Conservation (phyloP, 2,888 invertebrate species). For the Nysson spinosus region DNA sequence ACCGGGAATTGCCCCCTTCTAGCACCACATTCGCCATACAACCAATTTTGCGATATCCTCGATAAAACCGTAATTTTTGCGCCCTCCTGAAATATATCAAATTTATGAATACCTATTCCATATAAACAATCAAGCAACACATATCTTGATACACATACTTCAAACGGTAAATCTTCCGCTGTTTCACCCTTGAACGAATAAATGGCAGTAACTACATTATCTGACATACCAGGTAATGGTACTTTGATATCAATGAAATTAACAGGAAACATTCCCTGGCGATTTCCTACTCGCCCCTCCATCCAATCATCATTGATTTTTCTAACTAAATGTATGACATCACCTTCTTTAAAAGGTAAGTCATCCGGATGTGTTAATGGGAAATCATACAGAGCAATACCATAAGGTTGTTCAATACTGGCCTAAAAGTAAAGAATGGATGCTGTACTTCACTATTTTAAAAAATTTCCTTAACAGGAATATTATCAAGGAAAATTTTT, state of each 20-base stretch:
- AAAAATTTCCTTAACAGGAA: not conserved
- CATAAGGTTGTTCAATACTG: conserved; percentile 81
- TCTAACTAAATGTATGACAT: conserved; percentile 84
- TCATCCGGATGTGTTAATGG: conserved; percentile 86
- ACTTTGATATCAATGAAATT: conserved; percentile 88
- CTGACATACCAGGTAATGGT: conserved; percentile 79
- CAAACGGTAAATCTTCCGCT: conserved; percentile 80
- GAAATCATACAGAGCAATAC: conserved; percentile 89
- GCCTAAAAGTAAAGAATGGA: conserved; percentile 43
- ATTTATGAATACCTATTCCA: not conserved
- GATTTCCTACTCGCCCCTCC: conserved; percentile 84
- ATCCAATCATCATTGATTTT: conserved; percentile 89
- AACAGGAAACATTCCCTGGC: conserved; percentile 89
- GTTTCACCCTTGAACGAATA: conserved; percentile 85
- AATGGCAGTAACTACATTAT: conserved; percentile 81
- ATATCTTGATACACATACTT: conserved; percentile 72
- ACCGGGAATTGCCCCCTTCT: conserved; percentile 87
- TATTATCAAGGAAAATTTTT: too few relatives aligned
- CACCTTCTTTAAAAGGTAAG: conserved; percentile 87
- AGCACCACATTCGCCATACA: conserved; percentile 85
- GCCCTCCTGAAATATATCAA: conserved; percentile 78
- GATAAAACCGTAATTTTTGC: conserved; percentile 82
- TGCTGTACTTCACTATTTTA: too few relatives aligned
- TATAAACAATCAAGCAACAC: not conserved
- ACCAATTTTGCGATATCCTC: conserved; percentile 87